phyloP scores from a whole-genome alignment of 1,140 invertebrate genomes.

The Temnothorax curvispinosus region DNA sequence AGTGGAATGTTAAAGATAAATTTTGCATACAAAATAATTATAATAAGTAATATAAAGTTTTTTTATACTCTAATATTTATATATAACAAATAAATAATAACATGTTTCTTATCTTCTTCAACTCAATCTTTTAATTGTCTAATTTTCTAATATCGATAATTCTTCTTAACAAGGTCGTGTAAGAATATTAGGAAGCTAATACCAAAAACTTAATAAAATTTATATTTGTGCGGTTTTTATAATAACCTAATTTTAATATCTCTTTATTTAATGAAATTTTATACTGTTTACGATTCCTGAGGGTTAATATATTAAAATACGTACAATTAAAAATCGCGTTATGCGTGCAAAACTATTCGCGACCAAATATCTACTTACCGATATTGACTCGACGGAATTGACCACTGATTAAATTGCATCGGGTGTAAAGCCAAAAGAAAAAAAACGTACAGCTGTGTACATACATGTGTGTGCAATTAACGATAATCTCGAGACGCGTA shows the following conservation, averaged over 20 bases:
- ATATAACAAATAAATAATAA: conserved; percentile 5
- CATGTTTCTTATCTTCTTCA: not conserved
- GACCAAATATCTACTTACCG: not conserved
- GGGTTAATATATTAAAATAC: conserved; percentile 4
- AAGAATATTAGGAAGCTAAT: not conserved
- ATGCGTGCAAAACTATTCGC: not conserved
- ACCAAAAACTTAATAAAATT: not conserved
- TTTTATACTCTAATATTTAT: conserved; percentile 3
- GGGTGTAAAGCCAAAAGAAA: not conserved
- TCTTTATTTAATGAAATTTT: conserved; percentile 8
- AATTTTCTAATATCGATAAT: not conserved
- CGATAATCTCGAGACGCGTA: not conserved
- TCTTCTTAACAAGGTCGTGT: not conserved
- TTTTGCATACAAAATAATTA: not conserved
- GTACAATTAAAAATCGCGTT: not conserved
- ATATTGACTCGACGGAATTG: not conserved
- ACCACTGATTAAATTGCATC: conserved; percentile 2
- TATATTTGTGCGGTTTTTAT: not conserved
- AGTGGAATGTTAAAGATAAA: not conserved
- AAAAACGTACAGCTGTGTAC: not conserved
- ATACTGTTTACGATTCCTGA: not conserved
- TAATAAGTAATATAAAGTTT: not conserved
- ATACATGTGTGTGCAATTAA: not conserved
- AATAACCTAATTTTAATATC: not conserved
- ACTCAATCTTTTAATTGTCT: not conserved